Percentiles rank a stretch among this genome's conserved stretches.
Conservation (phyloP, 2,113 vertebrate genomes). For the Acanthisitta chloris region DNA sequence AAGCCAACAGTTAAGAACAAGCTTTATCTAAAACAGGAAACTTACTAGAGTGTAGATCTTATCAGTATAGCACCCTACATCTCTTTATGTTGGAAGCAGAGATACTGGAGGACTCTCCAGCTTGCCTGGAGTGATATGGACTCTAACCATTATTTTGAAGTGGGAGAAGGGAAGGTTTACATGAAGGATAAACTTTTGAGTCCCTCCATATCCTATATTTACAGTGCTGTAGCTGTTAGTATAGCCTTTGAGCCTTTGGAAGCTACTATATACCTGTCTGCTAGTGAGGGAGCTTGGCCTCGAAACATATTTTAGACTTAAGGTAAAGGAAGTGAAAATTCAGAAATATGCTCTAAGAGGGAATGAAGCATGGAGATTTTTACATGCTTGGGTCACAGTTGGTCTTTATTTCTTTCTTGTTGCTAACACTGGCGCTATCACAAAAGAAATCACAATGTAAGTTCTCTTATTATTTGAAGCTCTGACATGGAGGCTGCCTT, state of each 20-base stretch:
- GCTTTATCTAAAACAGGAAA: neutral
- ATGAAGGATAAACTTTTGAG: neutral
- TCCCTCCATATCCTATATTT: neutral
- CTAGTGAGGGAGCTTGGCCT: neutral
- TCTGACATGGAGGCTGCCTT: neutral
- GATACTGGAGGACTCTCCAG: neutral
- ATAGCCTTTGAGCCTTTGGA: neutral
- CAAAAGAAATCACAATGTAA: neutral
- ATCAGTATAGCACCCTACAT: neutral
- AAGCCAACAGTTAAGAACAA: constrained; percentile 39
- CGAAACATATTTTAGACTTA: neutral
- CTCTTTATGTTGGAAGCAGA: neutral
- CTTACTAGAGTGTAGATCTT: neutral
- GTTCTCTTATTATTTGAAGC: neutral
- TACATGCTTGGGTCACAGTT: neutral
- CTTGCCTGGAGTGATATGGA: neutral
- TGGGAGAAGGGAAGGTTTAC: neutral
- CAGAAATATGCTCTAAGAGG: neutral
- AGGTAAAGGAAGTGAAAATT: neutral
- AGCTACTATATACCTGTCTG: neutral
- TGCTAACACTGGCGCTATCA: neutral
- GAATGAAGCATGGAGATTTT: neutral
- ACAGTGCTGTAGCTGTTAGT: neutral
- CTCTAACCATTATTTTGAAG: neutral
- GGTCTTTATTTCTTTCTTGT: neutral